Base-by-base conservation (phyloP, 2,113 vertebrate genomes). In the Vidua macroura region DNA sequence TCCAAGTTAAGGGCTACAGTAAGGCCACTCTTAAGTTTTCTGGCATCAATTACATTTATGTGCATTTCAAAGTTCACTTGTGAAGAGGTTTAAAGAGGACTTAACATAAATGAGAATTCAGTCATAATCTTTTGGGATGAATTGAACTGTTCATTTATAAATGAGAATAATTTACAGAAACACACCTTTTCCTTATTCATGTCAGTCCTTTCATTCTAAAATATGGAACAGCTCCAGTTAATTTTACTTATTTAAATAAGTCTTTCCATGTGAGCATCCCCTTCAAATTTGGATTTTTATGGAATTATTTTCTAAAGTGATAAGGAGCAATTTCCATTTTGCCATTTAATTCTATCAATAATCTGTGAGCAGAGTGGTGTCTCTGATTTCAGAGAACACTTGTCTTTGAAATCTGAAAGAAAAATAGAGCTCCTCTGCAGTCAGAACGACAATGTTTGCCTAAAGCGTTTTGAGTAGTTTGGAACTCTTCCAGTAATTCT, bases 131-230 rank as follows among this genome's bases (percentile, higher is more conserved):
- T 73, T 73, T 66, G 33, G 63, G 46, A 55, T 70, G 1, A 80
- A 92, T 58, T 76, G 58, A 92, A 88, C 15, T 21, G 72, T 60
- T 88, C 46, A 83, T 73, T 93, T 92, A 80, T 69, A 90, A 91
- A 76, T 12, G 37, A 5, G 5, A 79, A 82, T 76, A 87, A 83
- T 86, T 87, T 85, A 83, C 17, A 79, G 67, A 83, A 89, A 31
- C 25, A 49, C 25, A 96, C 67, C 72, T 94, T 94, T 80, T 13
- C 7, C 18, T 30, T 48, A 25, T 78, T 83, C 39, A 44, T 33
- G 35, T 52, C 37, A 48, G 8, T 39, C 12, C 10, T 75, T 91
- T 92, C 5, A 58, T 81, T 86, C 18, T 64, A 62, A 92, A 66
- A 63, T 51, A 41, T 10, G 13, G 43, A 72, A 43, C n/a, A 70